These are phyloP conservation scores for Phylloscopus trochilus DNA, from an alignment of 2,113 vertebrate genomes.

Conservation along the genomic window DNA sequence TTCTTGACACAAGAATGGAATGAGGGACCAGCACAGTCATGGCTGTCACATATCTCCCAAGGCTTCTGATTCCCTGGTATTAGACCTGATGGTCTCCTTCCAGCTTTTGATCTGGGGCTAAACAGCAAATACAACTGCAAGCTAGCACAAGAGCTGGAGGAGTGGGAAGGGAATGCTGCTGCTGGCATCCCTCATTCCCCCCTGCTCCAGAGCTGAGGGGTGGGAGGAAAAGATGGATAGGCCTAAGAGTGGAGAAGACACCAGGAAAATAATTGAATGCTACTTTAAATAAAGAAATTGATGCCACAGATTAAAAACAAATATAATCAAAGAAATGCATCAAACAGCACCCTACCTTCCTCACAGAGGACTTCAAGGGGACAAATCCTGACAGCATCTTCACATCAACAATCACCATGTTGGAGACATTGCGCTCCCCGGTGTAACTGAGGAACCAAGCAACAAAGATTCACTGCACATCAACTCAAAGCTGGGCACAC, in stretches of 20 bases:
- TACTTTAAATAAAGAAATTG: not conserved
- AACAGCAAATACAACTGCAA: not conserved
- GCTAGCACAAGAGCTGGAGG: not conserved
- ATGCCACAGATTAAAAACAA: no score
- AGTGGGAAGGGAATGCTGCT: not conserved
- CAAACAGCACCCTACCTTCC: not conserved
- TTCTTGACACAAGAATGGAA: not conserved
- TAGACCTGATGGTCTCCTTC: not conserved
- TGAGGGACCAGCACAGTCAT: not conserved
- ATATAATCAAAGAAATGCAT: not conserved
- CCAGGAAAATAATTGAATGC: not conserved
- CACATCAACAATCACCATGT: slow-evolving; percentile 57
- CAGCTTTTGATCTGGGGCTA: accelerated
- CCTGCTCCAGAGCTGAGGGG: not conserved
- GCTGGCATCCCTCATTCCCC: not conserved
- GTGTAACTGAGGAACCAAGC: slow-evolving; percentile 44
- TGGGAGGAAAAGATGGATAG: not conserved
- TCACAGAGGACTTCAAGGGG: not conserved
- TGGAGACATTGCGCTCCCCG: slow-evolving; percentile 52
- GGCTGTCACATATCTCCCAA: not conserved
- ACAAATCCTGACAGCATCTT: slow-evolving; percentile 61
- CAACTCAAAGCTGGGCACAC: not conserved
- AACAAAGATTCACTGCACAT: not conserved
- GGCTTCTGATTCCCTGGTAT: not conserved
- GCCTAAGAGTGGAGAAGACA: not conserved